Evolutionary conservation across 2,797 vertebrate genomes (phyloP).

Genomic region (Rhynchotus rufescens): DNA sequence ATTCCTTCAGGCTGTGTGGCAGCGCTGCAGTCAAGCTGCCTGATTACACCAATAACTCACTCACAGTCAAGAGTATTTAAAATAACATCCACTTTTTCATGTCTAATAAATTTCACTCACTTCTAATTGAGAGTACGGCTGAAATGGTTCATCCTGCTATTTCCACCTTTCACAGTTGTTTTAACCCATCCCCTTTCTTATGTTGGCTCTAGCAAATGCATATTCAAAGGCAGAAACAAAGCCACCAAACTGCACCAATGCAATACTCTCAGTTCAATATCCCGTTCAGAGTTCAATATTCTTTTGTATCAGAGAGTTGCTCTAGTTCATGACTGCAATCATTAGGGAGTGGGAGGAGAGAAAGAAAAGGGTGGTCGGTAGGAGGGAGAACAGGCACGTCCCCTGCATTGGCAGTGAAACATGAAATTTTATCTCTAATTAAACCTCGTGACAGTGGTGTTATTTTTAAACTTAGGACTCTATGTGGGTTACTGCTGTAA

Average conservation of each 20-base stretch:
- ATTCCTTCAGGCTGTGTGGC: background rate
- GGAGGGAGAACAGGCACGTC: background rate
- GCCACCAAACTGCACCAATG: background rate
- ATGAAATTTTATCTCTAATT: background rate
- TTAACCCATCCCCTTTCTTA: background rate
- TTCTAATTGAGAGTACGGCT: background rate
- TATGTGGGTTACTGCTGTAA: background rate
- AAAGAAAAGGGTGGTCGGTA: background rate
- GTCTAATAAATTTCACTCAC: background rate
- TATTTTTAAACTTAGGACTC: constrained; percentile 24
- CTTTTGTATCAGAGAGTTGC: background rate
- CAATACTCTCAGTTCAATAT: background rate
- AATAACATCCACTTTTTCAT: background rate
- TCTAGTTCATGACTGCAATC: background rate
- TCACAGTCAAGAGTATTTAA: background rate
- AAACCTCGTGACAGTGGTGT: background rate
- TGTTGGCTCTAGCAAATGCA: background rate
- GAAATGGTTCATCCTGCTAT: background rate
- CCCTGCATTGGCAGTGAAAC: background rate
- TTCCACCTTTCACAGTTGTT: background rate
- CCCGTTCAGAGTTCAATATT: background rate
- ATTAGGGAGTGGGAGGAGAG: background rate
- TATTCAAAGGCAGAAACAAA: background rate
- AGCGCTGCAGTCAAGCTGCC: background rate
- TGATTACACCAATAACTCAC: background rate